Base-by-base conservation (phyloP, 2,888 invertebrate species). In the Lampropteryx suffumata region DNA sequence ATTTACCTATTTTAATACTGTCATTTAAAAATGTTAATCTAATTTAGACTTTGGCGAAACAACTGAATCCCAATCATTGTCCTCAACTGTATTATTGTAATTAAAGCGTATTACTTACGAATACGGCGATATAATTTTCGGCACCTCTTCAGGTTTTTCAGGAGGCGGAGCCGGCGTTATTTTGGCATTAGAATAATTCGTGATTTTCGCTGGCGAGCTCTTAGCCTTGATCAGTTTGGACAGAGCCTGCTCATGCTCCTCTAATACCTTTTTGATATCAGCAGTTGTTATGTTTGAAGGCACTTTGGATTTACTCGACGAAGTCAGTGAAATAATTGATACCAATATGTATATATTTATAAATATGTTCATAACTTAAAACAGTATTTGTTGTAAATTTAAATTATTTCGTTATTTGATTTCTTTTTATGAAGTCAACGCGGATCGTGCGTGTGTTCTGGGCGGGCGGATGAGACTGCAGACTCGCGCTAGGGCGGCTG, bases 261-360 rank as follows among this genome's bases (percentile, higher is more conserved):
- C 79, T 8, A 80, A 57, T 12, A 68, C 76, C 48, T 83, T 84
- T 59, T 77, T 78, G 13, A 84, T 79, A 30, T 68, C 69, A n/a
- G 69, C 74, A n/a, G 71, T 62, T 3, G 70, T 61, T 58, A 66
- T 71, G 36, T 66, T 69, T 1, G 51, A 12, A 33, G 65, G 35
- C 8, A 32, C 47, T 57, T 75, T 78, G 1, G 62, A 45, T 67
- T 73, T 76, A 17, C 44, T 50, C 9, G 59, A 46, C 11, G 32
- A 17, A 26, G 28, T 45, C 39, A 43, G 4, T 40, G 36, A 11
- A 10, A 48, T 39, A 21, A 30, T 32, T 32, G 32, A 9, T 8
- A 41, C 10, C n/a, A 53, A n/a, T 4, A 53, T 11, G 24, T 41
- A 28, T 27, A 45, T n/a, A 14, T 44, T 48, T n/a, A n/a, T n/a